Percentiles rank a stretch among this genome's conserved stretches.
Conservation (phyloP, 2,888 invertebrate genomes). For the Leptopilina myrica region DNA sequence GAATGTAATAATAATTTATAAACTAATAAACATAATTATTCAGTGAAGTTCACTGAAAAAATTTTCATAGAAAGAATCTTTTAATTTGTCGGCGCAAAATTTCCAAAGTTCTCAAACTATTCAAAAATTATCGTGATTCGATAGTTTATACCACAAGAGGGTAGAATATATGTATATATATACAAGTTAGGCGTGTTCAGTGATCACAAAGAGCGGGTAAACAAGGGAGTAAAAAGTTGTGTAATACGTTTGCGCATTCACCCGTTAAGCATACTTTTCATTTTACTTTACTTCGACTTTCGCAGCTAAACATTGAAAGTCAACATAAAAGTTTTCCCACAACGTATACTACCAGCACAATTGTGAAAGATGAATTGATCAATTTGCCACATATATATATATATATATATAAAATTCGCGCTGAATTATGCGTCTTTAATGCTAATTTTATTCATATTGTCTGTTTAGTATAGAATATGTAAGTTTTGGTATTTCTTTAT, state of each 20-base stretch:
- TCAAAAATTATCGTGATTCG: background rate
- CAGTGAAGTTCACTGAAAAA: no score
- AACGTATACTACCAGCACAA: background rate
- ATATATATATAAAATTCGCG: background rate
- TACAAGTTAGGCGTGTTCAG: constrained; percentile 11
- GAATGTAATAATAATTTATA: no score
- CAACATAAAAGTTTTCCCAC: background rate
- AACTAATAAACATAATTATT: no score
- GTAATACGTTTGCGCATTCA: constrained; percentile 21
- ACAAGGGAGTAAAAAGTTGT: constrained; percentile 10
- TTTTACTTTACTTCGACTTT: background rate
- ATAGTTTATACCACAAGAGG: background rate
- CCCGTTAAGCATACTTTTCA: constrained; percentile 19
- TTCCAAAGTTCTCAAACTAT: background rate
- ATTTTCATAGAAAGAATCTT: no score
- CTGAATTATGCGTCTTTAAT: background rate
- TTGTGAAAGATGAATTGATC: background rate
- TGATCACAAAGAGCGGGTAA: constrained; percentile 13
- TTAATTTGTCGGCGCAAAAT: no score
- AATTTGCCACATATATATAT: background rate
- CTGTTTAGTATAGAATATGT: background rate
- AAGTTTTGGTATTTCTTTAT: background rate
- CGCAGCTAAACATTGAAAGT: background rate
- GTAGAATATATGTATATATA: background rate
- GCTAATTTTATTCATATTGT: background rate